A percentile compares a stretch with the other conserved stretches of the same genome.
These are phyloP conservation scores for Muntiacus muntjak DNA, from an alignment of 2,113 vertebrate genomes.

Conservation along the genomic window DNA sequence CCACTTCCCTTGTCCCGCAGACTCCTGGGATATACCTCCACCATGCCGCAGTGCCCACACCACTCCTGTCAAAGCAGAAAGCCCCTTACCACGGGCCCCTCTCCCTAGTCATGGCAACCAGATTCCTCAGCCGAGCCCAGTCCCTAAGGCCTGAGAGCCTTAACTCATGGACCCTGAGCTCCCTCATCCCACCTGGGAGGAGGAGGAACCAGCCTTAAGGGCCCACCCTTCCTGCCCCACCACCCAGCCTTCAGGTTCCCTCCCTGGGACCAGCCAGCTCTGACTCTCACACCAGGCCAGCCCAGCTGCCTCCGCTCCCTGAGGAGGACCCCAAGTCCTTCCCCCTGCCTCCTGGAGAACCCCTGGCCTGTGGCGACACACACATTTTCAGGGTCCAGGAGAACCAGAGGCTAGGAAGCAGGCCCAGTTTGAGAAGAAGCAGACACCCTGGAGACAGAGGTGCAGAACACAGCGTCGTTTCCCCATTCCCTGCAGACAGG, in stretches of 20 bases:
- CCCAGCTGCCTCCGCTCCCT: background rate
- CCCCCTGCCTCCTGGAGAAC: background rate
- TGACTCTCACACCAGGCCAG: background rate
- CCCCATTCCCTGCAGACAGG: background rate
- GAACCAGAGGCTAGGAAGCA: background rate
- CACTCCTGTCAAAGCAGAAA: background rate
- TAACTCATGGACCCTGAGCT: background rate
- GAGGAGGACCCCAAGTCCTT: background rate
- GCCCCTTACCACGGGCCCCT: background rate
- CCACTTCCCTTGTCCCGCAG: slow-evolving; percentile 35
- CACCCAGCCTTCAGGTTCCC: background rate
- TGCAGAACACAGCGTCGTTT: background rate
- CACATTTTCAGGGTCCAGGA: background rate
- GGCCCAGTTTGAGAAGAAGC: background rate
- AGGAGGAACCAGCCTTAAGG: background rate
- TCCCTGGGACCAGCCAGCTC: background rate
- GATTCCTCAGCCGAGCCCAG: background rate
- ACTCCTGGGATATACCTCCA: background rate
- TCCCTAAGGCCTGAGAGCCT: background rate
- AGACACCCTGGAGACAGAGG: background rate
- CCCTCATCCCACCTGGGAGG: background rate
- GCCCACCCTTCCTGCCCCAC: background rate
- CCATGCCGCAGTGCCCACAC: background rate
- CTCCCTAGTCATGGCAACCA: background rate
- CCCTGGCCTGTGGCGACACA: background rate